These are phyloP conservation scores for Gephyroberyx darwinii DNA, from an alignment of 2,797 vertebrate species.

Conservation along the genomic window DNA sequence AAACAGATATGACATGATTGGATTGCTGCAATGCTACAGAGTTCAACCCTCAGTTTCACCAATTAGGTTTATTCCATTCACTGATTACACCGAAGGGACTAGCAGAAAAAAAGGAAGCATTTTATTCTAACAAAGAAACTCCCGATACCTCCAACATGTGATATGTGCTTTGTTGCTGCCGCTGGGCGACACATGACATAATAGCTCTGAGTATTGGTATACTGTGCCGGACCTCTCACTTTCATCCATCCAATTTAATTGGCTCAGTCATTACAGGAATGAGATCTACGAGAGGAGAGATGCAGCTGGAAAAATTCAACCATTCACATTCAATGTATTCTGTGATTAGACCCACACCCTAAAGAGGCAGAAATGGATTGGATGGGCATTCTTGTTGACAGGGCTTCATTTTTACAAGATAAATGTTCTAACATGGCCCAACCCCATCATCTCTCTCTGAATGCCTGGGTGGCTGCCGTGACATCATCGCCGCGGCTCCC, in stretches of 20 bases:
- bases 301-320: constrained; percentile 54
- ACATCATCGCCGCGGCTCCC: constrained; percentile 40
- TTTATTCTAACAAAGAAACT: constrained; percentile 33
- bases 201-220: constrained; percentile 42
- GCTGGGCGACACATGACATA: constrained; percentile 61
- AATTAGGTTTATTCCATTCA: constrained; percentile 35
- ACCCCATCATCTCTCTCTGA: constrained; percentile 44
- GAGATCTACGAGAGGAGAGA: constrained; percentile 49
- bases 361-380: constrained; percentile 49
- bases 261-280: constrained; percentile 52
- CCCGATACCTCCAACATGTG: constrained; percentile 30
- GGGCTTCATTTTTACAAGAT: constrained; percentile 35
- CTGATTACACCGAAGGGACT: constrained; percentile 34
- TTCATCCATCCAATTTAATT: constrained; percentile 66
- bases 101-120: constrained; percentile 20
- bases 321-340: constrained; percentile 67
- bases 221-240: constrained; percentile 33
- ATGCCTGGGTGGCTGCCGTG: constrained; percentile 15
- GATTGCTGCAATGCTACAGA: not conserved
- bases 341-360: constrained; percentile 53
- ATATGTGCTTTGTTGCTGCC: constrained; percentile 41
- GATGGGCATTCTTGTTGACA: constrained; percentile 46
- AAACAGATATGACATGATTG: constrained; percentile 23
- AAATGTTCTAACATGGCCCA: constrained; percentile 55
- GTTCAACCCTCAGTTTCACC: constrained; percentile 8